Conservation (phyloP, 2,888 invertebrate genomes). For the Yponomeuta evonymella region DNA sequence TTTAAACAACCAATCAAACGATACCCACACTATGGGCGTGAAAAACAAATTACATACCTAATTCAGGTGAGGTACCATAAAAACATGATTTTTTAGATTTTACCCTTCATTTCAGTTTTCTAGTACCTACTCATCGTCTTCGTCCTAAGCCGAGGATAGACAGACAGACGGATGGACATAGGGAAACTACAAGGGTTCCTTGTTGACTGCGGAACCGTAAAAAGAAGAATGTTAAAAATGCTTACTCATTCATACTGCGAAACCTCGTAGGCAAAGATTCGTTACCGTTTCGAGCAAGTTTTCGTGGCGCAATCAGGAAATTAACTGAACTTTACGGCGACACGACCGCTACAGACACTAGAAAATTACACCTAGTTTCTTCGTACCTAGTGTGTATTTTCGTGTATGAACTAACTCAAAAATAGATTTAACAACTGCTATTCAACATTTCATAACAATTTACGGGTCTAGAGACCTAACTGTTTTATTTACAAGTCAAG, state of each 20-base stretch:
- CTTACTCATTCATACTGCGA: neutral
- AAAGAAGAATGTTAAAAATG: neutral
- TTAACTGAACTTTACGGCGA: slow-evolving; percentile 47
- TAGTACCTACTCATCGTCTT: no score
- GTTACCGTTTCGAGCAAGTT: slow-evolving; percentile 34
- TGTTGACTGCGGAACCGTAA: no score
- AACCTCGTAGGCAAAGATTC: neutral
- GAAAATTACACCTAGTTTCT: neutral
- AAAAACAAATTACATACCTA: no score
- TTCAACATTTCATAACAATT: neutral
- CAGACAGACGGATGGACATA: no score
- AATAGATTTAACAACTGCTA: neutral
- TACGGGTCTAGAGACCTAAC: neutral
- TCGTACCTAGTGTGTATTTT: neutral
- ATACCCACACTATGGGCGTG: no score
- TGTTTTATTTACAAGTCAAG: neutral
- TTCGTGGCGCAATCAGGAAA: slow-evolving; percentile 55
- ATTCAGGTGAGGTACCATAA: no score
- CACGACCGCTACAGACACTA: slow-evolving; percentile 1
- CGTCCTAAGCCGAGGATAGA: no score
- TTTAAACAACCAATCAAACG: no score
- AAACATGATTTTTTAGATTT: no score
- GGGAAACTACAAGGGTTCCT: no score
- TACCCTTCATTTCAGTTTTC: no score
- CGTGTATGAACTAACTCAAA: neutral